phyloP scores from a whole-genome alignment of 1,140 invertebrate species.

The Hirudo medicinalis region DNA sequence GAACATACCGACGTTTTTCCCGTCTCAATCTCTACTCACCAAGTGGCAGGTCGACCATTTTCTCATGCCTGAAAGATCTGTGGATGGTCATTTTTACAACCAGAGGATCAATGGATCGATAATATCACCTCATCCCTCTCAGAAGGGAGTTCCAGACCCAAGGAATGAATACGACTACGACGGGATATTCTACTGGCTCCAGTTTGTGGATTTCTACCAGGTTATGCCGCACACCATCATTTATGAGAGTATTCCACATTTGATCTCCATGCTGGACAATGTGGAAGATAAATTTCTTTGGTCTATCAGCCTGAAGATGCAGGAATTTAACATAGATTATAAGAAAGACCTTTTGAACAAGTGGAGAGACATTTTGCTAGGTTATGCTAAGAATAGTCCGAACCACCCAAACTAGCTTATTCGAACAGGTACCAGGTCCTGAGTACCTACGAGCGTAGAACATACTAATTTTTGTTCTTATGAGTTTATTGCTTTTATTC shows the following conservation, averaged over 20 bases:
- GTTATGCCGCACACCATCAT: not conserved
- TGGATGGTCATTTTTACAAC: not conserved
- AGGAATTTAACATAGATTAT: not conserved
- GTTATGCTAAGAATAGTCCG: constrained; percentile 2
- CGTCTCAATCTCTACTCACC: constrained; percentile 20
- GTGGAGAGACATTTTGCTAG: constrained; percentile 3
- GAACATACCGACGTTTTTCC: constrained; percentile 24
- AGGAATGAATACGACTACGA: constrained; percentile 16
- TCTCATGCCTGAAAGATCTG: constrained; percentile 19
- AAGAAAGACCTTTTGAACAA: constrained; percentile 7
- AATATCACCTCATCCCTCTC: constrained; percentile 10
- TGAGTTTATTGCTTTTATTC: too few relatives aligned
- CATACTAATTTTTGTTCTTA: too few relatives aligned
- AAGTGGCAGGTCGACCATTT: constrained; percentile 14
- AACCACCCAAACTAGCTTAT: not conserved
- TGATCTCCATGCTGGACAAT: not conserved
- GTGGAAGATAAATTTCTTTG: not conserved
- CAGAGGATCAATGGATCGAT: not conserved
- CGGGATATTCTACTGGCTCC: constrained; percentile 8
- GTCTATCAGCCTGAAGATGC: not conserved
- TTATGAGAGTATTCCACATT: constrained; percentile 10
- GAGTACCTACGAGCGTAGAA: too few relatives aligned
- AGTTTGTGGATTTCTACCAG: constrained; percentile 12
- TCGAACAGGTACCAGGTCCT: too few relatives aligned
- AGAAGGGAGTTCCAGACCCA: constrained; percentile 17